These are phyloP conservation scores for Apamea crenata DNA, from an alignment of 2,888 invertebrate genomes.

Conservation along the genomic window DNA sequence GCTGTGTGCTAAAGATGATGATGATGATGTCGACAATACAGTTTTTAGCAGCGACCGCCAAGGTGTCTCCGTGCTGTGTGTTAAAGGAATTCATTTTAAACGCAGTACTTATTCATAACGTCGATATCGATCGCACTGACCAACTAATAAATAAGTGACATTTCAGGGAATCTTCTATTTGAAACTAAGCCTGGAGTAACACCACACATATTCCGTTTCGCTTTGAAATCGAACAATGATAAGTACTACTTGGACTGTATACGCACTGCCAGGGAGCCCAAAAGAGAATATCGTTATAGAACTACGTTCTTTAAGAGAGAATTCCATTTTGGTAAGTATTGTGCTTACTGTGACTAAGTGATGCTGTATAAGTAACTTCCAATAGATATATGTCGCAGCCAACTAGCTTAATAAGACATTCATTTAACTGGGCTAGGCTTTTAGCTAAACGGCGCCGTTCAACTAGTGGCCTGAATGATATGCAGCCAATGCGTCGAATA, in stretches of 20 bases:
- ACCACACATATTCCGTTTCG: neutral
- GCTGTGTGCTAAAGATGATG: neutral
- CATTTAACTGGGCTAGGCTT: too few relatives aligned
- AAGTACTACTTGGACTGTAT: conserved; percentile 38
- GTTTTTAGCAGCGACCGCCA: neutral
- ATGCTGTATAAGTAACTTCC: neutral
- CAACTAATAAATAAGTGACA: neutral
- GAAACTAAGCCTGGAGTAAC: neutral
- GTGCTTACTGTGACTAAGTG: neutral
- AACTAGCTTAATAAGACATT: too few relatives aligned
- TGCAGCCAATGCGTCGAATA: too few relatives aligned
- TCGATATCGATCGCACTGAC: neutral
- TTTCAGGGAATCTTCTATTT: conserved; percentile 27
- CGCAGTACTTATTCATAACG: neutral
- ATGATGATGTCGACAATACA: neutral
- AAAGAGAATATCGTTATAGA: conserved; percentile 30
- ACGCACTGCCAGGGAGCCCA: rapidly evolving
- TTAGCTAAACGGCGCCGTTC: too few relatives aligned
- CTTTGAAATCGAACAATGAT: conserved; percentile 19
- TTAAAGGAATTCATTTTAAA: neutral
- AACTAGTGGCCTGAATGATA: too few relatives aligned
- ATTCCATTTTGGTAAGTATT: conserved; percentile 16
- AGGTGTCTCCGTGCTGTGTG: neutral
- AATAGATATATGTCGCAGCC: too few relatives aligned
- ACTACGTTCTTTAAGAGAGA: conserved; percentile 22